Percentiles rank a stretch among this genome's conserved stretches.
Conservation (phyloP, 2,113 vertebrate species). For the Neolamprologus longior region DNA sequence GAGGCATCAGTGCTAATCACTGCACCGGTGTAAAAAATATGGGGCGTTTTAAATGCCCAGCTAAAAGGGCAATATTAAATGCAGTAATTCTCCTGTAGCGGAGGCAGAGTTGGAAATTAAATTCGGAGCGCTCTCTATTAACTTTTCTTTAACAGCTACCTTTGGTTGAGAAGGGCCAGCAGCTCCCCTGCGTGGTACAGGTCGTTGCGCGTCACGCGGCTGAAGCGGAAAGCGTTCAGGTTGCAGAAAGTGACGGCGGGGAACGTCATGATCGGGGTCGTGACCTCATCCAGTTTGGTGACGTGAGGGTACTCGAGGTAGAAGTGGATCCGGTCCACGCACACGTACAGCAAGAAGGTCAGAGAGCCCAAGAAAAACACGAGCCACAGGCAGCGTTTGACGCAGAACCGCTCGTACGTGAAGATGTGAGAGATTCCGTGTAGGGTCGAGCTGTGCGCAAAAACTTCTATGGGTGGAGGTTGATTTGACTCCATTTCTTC, state of each 20-base stretch:
- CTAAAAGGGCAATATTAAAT: background rate
- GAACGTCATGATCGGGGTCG: constrained; percentile 84
- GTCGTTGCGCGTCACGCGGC: constrained; percentile 92
- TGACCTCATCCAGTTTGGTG: constrained; percentile 94
- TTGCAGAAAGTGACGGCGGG: constrained; percentile 96
- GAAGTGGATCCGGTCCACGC: constrained; percentile 90
- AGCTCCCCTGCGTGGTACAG: constrained; percentile 96
- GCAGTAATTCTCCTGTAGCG: background rate
- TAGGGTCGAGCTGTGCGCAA: constrained; percentile 90
- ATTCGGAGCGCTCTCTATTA: background rate
- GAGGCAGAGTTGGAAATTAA: background rate
- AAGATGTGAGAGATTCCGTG: constrained; percentile 98
- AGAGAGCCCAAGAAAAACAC: constrained; percentile 89
- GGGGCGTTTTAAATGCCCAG: background rate
- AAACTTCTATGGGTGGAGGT: constrained; percentile 88
- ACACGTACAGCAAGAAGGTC: constrained; percentile 84
- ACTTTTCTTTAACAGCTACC: constrained; percentile 60
- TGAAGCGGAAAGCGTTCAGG: constrained; percentile 96
- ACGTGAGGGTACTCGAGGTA: constrained; percentile 96
- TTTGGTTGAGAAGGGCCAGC: constrained; percentile 92
- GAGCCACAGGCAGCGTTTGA: constrained; percentile 88
- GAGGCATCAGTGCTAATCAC: background rate
- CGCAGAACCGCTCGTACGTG: constrained; percentile 86
- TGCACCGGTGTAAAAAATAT: background rate
- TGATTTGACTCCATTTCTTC: constrained; percentile 82